Conservation (phyloP, 2,113 vertebrate genomes). For the Apeltes quadracus region DNA sequence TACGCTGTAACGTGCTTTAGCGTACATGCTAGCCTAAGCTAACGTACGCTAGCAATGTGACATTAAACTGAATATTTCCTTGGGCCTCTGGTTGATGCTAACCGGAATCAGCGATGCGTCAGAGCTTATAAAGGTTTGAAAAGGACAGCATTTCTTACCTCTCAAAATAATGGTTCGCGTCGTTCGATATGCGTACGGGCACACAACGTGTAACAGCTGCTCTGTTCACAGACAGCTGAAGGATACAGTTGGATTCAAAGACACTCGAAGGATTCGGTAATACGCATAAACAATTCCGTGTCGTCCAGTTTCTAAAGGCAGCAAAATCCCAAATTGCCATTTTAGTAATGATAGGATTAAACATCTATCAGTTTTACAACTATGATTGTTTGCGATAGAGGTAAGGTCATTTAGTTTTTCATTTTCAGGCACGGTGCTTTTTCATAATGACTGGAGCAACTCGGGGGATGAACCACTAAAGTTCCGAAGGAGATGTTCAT, state of each 20-base stretch:
- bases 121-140: neutral
- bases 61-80: neutral
- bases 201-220: conserved; percentile 63
- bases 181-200: conserved; percentile 13
- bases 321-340: neutral
- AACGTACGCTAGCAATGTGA: conserved; percentile 24
- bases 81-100: neutral
- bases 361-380: neutral
- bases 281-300: neutral
- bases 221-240: conserved; percentile 47
- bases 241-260: conserved; percentile 33
- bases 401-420: neutral
- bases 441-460: neutral
- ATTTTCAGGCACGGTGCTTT: neutral
- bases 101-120: neutral
- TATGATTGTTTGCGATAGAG: neutral
- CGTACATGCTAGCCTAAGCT: conserved; percentile 29
- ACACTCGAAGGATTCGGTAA: accelerated
- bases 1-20: conserved; percentile 35
- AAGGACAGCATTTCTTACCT: conserved; percentile 49
- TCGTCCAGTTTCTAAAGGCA: neutral
- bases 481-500: accelerated
- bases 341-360: neutral
- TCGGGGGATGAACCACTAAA: neutral
- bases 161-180: conserved; percentile 21